Evolutionary conservation across 2,888 invertebrate species (phyloP).

Genomic region (Agrochola circellaris): DNA sequence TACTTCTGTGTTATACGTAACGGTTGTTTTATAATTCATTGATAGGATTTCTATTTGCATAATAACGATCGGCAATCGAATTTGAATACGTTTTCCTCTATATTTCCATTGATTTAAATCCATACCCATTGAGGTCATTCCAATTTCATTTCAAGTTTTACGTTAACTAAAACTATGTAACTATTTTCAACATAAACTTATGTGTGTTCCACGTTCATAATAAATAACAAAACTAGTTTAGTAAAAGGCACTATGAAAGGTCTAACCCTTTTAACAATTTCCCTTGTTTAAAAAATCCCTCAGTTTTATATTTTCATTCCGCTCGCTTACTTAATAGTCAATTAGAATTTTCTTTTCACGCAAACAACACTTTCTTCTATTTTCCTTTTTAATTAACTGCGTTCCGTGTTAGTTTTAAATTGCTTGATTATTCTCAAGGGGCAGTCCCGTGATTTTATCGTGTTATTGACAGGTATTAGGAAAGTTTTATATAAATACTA

Average conservation of each 20-base stretch:
- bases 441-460: slow-evolving; percentile 22
- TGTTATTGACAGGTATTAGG: slow-evolving; percentile 13
- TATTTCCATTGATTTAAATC: too few relatives aligned
- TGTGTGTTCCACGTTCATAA: not conserved
- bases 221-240: slow-evolving; percentile 3
- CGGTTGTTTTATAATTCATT: not conserved
- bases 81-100: too few relatives aligned
- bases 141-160: too few relatives aligned
- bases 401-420: slow-evolving; percentile 21
- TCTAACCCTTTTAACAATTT: slow-evolving; percentile 24
- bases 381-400: slow-evolving; percentile 55
- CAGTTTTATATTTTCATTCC: slow-evolving; percentile 43
- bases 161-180: too few relatives aligned
- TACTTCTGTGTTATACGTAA: not conserved
- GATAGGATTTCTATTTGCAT: not conserved
- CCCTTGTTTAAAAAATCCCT: slow-evolving; percentile 29
- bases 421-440: slow-evolving; percentile 34
- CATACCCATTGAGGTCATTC: too few relatives aligned
- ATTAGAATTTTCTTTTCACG: slow-evolving; percentile 47
- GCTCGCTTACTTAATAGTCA: slow-evolving; percentile 50
- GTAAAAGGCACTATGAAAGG: not conserved
- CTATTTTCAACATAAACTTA: not conserved
- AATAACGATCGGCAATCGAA: too few relatives aligned
- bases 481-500: not conserved
- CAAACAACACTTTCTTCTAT: slow-evolving; percentile 38